Percentiles rank a stretch among this genome's conserved stretches.
Conservation (phyloP, 2,797 vertebrate species). For the Vireo griseus region DNA sequence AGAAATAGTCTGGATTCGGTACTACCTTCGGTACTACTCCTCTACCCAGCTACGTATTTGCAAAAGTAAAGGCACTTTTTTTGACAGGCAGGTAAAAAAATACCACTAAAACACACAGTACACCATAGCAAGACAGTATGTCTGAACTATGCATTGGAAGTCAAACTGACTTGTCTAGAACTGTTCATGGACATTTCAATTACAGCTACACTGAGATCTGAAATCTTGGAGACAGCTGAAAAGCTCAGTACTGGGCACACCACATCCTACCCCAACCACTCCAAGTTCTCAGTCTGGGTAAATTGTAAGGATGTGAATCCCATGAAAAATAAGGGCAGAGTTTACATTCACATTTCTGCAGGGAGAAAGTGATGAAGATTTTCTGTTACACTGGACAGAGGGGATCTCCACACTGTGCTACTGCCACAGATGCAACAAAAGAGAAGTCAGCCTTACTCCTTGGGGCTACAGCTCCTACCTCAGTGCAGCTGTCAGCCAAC, state of each 20-base stretch:
- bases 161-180: not conserved
- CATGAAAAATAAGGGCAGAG: not conserved
- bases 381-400: not conserved
- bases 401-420: not conserved
- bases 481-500: slow-evolving; percentile 14
- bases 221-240: not conserved
- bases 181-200: not conserved
- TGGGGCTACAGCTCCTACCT: not conserved
- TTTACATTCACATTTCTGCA: not conserved
- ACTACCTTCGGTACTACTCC: not conserved
- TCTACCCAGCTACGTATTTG: not conserved
- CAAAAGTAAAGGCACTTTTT: not conserved
- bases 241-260: not conserved
- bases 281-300: not conserved
- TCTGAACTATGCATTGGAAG: not conserved
- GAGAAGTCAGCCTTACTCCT: not conserved
- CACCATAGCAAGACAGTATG: not conserved
- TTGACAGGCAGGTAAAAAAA: not conserved
- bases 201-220: not conserved
- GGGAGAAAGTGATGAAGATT: not conserved
- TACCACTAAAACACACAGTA: not conserved
- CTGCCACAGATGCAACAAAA: not conserved
- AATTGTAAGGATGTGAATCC: not conserved
- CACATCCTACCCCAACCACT: not conserved
- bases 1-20: not conserved